Conservation (phyloP, 1,140 invertebrate genomes). For the Mizuhopecten yessoensis region DNA sequence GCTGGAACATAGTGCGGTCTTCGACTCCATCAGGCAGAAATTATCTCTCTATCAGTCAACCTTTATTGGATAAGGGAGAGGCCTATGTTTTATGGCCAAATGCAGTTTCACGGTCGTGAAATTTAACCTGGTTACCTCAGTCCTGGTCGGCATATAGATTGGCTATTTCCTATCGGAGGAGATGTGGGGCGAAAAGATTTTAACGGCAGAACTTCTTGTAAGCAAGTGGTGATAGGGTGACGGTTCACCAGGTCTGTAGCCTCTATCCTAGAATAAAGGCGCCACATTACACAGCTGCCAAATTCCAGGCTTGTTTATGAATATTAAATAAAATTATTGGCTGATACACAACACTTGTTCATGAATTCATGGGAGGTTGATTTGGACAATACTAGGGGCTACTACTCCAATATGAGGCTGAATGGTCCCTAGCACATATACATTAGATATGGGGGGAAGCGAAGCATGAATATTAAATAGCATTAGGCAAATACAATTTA, state of each 20-base stretch:
- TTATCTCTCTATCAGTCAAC: background rate
- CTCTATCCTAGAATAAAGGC: background rate
- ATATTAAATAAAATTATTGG: background rate
- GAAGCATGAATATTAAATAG: too few relatives aligned
- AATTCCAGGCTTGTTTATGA: background rate
- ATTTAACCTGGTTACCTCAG: background rate
- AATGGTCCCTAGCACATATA: too few relatives aligned
- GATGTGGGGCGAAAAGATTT: constrained; percentile 11
- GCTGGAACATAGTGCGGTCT: background rate
- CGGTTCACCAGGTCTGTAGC: background rate
- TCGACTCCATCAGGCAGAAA: constrained; percentile 5
- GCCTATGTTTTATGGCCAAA: constrained; percentile 23
- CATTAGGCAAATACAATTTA: too few relatives aligned
- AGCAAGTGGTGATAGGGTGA: background rate
- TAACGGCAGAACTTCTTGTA: background rate
- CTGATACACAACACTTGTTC: background rate
- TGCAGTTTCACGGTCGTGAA: constrained; percentile 25
- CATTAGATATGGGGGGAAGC: too few relatives aligned
- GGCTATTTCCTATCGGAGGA: constrained; percentile 24
- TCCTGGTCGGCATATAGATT: background rate
- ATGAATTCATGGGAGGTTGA: background rate
- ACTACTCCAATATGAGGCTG: too few relatives aligned
- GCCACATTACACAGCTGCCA: background rate
- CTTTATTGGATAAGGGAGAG: background rate
- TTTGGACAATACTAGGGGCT: background rate